Evolutionary conservation across 1,140 invertebrate genomes (phyloP).

Genomic region (Drosophila micromelanica): DNA sequence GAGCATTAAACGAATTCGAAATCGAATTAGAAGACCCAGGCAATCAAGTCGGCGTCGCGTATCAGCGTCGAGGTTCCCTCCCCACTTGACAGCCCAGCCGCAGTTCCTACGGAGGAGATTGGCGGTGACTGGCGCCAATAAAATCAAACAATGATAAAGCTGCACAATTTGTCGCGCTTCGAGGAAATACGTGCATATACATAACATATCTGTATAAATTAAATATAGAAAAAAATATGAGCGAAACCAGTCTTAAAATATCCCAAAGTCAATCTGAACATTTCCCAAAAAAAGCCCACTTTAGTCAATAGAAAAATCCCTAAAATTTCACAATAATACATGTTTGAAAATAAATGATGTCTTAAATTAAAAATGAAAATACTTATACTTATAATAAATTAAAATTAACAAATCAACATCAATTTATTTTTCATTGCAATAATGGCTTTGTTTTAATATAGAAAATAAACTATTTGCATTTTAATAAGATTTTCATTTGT

Average conservation of each 20-base stretch:
- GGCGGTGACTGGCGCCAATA: slow-evolving; percentile 59
- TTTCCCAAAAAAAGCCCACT: too few relatives aligned
- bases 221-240: background rate
- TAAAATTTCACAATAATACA: background rate
- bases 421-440: too few relatives aligned
- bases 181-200: slow-evolving; percentile 14
- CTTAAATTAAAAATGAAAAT: background rate
- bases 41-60: slow-evolving; percentile 22
- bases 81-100: background rate
- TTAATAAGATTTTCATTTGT: too few relatives aligned
- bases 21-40: slow-evolving; percentile 54
- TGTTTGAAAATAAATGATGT: too few relatives aligned
- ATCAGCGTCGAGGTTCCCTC: slow-evolving; percentile 17
- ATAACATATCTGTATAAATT: background rate
- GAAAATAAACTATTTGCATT: too few relatives aligned
- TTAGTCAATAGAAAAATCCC: slow-evolving; percentile 1
- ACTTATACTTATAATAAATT: background rate
- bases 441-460: too few relatives aligned
- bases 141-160: slow-evolving; percentile 61
- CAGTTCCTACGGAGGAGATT: slow-evolving; percentile 32
- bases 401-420: too few relatives aligned
- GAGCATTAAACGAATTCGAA: slow-evolving; percentile 48
- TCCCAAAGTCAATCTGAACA: too few relatives aligned
- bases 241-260: too few relatives aligned
- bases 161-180: slow-evolving; percentile 52